Percentiles rank a stretch among this genome's conserved stretches.
Evolutionary conservation across 2,888 invertebrate genomes (phyloP).

Genomic region (Cancer borealis): DNA sequence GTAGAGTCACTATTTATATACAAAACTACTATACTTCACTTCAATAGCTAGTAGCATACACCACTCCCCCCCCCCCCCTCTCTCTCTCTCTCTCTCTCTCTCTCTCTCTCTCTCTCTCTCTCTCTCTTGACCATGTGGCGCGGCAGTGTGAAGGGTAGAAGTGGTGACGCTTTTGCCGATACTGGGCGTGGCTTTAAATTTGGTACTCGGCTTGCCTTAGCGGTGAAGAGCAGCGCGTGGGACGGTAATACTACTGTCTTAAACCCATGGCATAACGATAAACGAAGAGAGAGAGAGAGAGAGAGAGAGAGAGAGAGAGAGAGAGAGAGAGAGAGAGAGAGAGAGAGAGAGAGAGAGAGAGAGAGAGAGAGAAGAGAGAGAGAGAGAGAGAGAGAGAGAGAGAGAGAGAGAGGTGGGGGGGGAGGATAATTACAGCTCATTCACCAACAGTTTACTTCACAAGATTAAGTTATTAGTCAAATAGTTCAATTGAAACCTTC

Average conservation of each 20-base stretch:
- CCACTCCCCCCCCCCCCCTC: background rate
- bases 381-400: background rate
- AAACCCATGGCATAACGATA: too few species aligned
- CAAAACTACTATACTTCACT: background rate
- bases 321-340: background rate
- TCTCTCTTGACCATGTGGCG: background rate
- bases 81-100: background rate
- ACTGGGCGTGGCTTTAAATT: background rate
- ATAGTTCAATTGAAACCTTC: too few species aligned
- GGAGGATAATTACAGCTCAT: background rate
- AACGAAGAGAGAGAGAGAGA: background rate
- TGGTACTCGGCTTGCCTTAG: background rate
- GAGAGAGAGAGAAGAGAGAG: constrained; percentile 23
- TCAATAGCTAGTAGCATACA: background rate
- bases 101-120: background rate
- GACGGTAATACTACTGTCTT: too few species aligned
- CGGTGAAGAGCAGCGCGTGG: too few species aligned
- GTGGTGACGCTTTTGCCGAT: too few species aligned
- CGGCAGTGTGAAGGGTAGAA: too few species aligned
- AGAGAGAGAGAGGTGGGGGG: background rate
- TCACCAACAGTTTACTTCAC: background rate
- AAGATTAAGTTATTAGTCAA: too few species aligned
- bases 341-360: constrained; percentile 18
- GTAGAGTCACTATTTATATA: too few species aligned
- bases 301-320: background rate